Conservation (phyloP, 2,113 vertebrate genomes). For the Thymallus thymallus region DNA sequence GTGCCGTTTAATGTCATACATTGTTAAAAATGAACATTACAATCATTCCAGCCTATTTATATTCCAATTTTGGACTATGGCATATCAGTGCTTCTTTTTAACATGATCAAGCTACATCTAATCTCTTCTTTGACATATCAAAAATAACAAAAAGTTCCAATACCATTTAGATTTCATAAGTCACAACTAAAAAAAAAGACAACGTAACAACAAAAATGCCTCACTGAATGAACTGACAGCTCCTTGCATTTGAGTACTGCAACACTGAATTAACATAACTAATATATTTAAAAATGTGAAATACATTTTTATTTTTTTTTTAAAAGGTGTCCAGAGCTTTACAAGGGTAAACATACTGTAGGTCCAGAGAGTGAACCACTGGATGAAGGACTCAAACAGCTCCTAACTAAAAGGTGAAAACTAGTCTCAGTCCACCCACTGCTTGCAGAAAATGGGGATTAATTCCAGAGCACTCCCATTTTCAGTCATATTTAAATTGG, state of each 20-base stretch:
- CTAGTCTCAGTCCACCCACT: no score
- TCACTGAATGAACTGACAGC: slow-evolving; percentile 68
- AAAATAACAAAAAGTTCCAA: slow-evolving; percentile 34
- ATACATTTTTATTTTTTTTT: no score
- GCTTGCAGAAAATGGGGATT: no score
- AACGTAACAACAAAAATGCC: slow-evolving; percentile 57
- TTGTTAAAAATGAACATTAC: slow-evolving; percentile 59
- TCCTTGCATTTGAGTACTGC: slow-evolving; percentile 64
- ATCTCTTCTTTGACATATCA: slow-evolving; percentile 30
- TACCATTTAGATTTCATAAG: slow-evolving; percentile 43
- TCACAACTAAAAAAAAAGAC: slow-evolving; percentile 37
- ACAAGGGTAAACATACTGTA: no score
- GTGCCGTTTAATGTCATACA: slow-evolving; percentile 52
- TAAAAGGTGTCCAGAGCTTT: slow-evolving; percentile 2
- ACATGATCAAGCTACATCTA: slow-evolving; percentile 39
- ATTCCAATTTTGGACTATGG: slow-evolving; percentile 46
- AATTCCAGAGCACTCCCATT: no score
- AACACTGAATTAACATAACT: slow-evolving; percentile 7
- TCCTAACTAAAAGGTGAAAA: no score
- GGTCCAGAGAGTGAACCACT: no score
- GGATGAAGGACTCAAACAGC: no score
- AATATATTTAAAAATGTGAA: not conserved
- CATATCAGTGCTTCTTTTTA: slow-evolving; percentile 56
- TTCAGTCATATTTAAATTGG: not conserved
- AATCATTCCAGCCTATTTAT: slow-evolving; percentile 60